Conservation (phyloP, 2,888 invertebrate genomes). For the Fragum fragum region DNA sequence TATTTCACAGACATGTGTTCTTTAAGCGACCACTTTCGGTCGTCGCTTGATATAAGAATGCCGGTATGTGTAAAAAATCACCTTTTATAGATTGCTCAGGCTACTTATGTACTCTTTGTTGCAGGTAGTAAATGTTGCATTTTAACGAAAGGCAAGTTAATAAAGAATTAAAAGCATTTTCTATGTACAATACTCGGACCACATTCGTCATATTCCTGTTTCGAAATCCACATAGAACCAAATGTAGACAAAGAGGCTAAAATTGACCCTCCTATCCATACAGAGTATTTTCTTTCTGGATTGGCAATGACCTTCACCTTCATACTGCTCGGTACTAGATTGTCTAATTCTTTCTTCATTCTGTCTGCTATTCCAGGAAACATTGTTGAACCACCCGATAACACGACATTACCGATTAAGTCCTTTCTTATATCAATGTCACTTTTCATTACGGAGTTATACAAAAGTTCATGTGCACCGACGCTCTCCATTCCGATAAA, state of each 20-base stretch:
- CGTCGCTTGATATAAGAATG: too few relatives aligned
- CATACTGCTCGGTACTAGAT: conserved; percentile 38
- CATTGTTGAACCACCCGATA: conserved; percentile 98
- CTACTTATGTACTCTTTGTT: neutral
- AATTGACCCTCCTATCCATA: conserved; percentile 99
- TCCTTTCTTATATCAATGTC: conserved; percentile 84
- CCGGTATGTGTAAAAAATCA: neutral
- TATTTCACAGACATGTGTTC: too few relatives aligned
- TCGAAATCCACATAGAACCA: conserved; percentile 81
- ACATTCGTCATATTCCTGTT: conserved; percentile 80
- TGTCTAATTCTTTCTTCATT: conserved; percentile 47
- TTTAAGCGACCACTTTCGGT: neutral
- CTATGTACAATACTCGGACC: conserved; percentile 88
- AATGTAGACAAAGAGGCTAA: conserved; percentile 91
- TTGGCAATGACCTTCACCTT: conserved; percentile 47
- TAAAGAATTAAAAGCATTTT: conserved; percentile 74
- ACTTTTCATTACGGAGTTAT: conserved; percentile 82
- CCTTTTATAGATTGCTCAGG: neutral
- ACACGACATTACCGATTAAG: conserved; percentile 88
- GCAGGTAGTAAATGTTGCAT: neutral
- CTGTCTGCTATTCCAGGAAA: conserved; percentile 92
- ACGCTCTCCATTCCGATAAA: conserved; percentile 76
- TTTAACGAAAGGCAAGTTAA: conserved; percentile 64
- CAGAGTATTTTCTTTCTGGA: conserved; percentile 93
- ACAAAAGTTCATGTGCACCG: conserved; percentile 83